phyloP scores from a whole-genome alignment of 2,113 vertebrate genomes.

The Phainopepla nitens region DNA sequence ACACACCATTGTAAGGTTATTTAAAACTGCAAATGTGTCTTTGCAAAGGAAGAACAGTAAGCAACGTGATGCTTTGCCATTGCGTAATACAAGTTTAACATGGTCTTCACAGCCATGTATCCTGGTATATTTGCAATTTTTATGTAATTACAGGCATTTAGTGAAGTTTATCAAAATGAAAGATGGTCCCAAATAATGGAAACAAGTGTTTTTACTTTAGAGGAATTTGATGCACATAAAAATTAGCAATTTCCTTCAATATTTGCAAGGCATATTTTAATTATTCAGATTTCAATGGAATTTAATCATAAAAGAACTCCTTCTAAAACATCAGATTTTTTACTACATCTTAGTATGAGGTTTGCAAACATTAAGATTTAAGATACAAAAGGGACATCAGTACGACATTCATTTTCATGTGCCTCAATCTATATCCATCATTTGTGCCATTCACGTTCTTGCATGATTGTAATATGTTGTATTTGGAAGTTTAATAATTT shows the following conservation, averaged over 20 bases:
- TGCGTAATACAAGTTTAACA: not conserved
- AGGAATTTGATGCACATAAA: not conserved
- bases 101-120: not conserved
- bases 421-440: not conserved
- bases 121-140: not conserved
- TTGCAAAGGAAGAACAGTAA: not conserved
- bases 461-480: not conserved
- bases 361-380: not conserved
- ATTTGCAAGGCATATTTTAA: not conserved
- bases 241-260: not conserved
- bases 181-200: not conserved
- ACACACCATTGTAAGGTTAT: not conserved
- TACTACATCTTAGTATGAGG: not conserved
- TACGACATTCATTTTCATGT: conserved; percentile 25
- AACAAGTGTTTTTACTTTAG: not conserved
- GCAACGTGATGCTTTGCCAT: not conserved
- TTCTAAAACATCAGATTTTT: not conserved
- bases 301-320: not conserved
- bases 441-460: conserved; percentile 19
- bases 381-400: not conserved
- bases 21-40: not conserved
- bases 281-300: not conserved
- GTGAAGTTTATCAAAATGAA: not conserved
- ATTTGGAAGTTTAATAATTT: not conserved
- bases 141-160: not conserved